Conservation (phyloP, 2,113 vertebrate species). For the Oncorhynchus nerka region DNA sequence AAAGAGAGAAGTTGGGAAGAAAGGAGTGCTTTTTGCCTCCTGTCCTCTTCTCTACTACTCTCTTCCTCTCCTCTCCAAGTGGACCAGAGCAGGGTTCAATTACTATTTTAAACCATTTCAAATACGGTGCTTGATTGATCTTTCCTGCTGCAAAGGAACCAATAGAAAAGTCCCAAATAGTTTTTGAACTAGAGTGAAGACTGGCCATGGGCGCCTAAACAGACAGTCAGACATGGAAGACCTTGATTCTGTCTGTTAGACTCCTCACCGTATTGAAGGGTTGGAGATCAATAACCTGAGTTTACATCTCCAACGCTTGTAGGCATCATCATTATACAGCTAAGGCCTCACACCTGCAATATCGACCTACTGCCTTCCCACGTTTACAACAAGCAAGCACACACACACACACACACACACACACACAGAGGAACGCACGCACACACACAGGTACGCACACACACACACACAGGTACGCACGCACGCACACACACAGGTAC, state of each 20-base stretch:
- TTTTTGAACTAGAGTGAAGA: conserved; percentile 47
- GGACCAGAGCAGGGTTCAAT: no score
- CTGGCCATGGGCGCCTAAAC: background rate
- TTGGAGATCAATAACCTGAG: conserved; percentile 66
- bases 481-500: no score
- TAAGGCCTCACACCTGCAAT: conserved; percentile 69
- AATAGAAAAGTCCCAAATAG: conserved; percentile 15
- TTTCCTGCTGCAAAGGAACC: no score
- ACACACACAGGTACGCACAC: no score
- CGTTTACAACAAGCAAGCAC: conserved; percentile 47
- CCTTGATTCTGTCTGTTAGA: conserved; percentile 1
- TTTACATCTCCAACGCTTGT: conserved; percentile 71
- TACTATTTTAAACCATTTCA: no score
- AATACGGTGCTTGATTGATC: no score
- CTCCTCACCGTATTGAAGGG: conserved; percentile 37
- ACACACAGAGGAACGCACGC: background rate
- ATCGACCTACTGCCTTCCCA: conserved; percentile 59
- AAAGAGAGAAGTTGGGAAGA: conserved; percentile 63
- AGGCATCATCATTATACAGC: conserved; percentile 68
- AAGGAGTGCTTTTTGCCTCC: conserved; percentile 61
- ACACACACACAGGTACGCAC: no score
- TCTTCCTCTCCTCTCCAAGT: conserved; percentile 26
- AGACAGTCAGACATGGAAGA: conserved; percentile 13
- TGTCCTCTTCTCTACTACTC: conserved; percentile 31
- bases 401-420: no score